phyloP scores from a whole-genome alignment of 2,797 vertebrate species.

The Perdix hodgsoniae region DNA sequence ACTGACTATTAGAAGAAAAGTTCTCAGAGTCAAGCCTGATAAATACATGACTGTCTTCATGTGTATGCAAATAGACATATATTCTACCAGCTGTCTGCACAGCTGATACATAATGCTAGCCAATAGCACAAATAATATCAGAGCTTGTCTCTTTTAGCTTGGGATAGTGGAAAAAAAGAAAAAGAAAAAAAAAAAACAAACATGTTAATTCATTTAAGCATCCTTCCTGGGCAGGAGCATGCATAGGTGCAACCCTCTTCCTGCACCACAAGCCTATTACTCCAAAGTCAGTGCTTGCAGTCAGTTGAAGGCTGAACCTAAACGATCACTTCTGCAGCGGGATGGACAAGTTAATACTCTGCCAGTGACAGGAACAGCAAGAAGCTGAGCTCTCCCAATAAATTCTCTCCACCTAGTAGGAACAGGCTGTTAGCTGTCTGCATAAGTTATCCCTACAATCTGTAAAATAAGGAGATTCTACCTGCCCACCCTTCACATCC shows the following conservation, averaged over 20 bases:
- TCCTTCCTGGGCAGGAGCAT: neutral
- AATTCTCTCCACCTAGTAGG: constrained; percentile 13
- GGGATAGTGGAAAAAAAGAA: neutral
- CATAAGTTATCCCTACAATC: constrained; percentile 36
- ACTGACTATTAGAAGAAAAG: neutral
- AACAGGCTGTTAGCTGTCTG: constrained; percentile 49
- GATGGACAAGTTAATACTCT: neutral
- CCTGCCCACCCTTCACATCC: neutral
- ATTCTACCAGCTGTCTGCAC: neutral
- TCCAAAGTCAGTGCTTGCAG: neutral
- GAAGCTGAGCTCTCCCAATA: constrained; percentile 19
- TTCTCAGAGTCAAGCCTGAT: neutral
- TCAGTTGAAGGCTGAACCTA: neutral
- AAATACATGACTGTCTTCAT: neutral
- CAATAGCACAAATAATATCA: neutral
- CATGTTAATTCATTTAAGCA: neutral
- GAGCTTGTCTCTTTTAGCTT: neutral
- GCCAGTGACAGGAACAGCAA: neutral
- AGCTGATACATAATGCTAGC: neutral
- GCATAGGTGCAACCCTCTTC: neutral
- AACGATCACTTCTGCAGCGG: neutral
- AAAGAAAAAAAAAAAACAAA: neutral
- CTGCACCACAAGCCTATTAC: neutral
- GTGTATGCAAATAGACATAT: neutral
- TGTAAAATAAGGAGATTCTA: neutral